A percentile compares a stretch with the other conserved stretches of the same genome.
Evolutionary conservation across 2,797 vertebrate species (phyloP).

Genomic region (Centropyge bicolor): DNA sequence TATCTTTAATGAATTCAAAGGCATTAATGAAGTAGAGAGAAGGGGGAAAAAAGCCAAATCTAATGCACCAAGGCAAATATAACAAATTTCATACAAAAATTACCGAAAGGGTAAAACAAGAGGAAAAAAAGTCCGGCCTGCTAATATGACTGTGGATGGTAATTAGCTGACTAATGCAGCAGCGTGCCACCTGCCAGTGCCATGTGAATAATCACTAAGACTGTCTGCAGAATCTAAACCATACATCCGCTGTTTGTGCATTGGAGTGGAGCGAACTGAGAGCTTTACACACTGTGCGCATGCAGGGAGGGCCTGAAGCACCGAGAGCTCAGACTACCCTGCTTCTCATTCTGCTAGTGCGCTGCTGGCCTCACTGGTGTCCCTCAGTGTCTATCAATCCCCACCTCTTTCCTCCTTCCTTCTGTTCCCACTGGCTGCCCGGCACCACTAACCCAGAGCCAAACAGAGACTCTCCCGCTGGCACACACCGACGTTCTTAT

Average conservation of each 20-base stretch:
- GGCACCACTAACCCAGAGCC: constrained; percentile 48
- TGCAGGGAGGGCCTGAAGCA: constrained; percentile 28
- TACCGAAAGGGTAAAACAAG: constrained; percentile 6
- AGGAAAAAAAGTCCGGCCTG: constrained; percentile 5
- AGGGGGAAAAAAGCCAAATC: constrained; percentile 6
- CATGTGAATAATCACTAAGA: constrained; percentile 52
- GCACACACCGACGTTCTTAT: constrained; percentile 53
- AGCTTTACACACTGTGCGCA: constrained; percentile 39
- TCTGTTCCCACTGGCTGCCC: constrained; percentile 49
- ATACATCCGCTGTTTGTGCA: constrained; percentile 38
- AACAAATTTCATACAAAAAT: constrained; percentile 44
- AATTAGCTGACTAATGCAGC: constrained; percentile 69
- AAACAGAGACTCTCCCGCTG: constrained; percentile 41
- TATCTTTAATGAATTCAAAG: constrained; percentile 59
- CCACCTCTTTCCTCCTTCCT: constrained; percentile 40
- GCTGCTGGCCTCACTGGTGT: constrained; percentile 30
- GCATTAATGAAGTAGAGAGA: constrained; percentile 42
- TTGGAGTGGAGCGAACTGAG: constrained; percentile 26
- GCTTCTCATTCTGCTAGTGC: constrained; percentile 67
- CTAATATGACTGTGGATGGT: constrained; percentile 53
- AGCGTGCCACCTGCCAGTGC: constrained; percentile 61
- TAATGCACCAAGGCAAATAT: constrained; percentile 34
- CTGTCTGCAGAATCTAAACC: constrained; percentile 35
- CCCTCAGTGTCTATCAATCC: constrained; percentile 57
- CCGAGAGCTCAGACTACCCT: constrained; percentile 45